phyloP scores from a whole-genome alignment of 2,797 vertebrate genomes.

The Picus viridis region DNA sequence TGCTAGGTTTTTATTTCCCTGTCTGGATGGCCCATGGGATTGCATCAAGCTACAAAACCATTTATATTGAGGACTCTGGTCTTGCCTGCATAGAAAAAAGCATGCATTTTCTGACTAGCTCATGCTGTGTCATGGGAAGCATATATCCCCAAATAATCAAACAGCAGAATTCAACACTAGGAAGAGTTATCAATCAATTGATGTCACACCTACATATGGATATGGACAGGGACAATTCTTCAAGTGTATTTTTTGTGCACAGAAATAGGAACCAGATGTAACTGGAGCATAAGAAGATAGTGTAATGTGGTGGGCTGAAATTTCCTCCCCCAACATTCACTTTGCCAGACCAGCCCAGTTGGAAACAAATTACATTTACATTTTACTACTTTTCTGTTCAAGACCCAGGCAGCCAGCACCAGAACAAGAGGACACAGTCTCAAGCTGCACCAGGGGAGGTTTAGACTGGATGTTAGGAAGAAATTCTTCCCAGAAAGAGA shows the following conservation, averaged over 20 bases:
- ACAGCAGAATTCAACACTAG: not conserved
- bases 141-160: not conserved
- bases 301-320: too few relatives aligned
- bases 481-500: too few relatives aligned
- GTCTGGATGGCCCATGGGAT: not conserved
- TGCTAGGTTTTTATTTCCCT: not conserved
- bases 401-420: too few relatives aligned
- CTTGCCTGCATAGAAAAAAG: not conserved
- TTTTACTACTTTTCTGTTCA: too few relatives aligned
- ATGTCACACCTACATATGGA: not conserved
- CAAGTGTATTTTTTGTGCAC: accelerated
- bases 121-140: not conserved
- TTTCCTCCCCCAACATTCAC: too few relatives aligned
- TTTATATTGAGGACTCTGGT: not conserved
- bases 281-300: not conserved
- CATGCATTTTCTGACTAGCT: not conserved
- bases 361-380: too few relatives aligned
- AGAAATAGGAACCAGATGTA: not conserved
- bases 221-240: not conserved
- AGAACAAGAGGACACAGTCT: too few relatives aligned
- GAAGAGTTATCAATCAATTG: not conserved
- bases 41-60: not conserved
- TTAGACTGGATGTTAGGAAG: too few relatives aligned
- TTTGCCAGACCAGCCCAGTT: too few relatives aligned
- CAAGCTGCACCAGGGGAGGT: too few relatives aligned